Conservation (phyloP, 2,113 vertebrate genomes). For the Channa maculata region DNA sequence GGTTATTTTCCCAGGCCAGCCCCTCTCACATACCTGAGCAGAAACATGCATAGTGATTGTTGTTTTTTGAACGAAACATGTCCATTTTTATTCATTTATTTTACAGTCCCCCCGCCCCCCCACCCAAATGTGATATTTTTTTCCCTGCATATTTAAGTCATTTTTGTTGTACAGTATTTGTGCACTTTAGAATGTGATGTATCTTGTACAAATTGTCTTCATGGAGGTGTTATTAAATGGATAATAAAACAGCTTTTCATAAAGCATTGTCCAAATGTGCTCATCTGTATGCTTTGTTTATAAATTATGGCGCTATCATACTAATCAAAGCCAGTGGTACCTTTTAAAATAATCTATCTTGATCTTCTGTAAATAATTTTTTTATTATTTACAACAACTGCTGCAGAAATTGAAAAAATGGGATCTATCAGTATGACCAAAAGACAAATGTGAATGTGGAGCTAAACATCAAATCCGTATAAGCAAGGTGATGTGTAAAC, state of each 20-base stretch:
- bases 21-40: conserved; percentile 77
- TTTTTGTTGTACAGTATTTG: conserved; percentile 89
- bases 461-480: not conserved
- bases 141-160: conserved; percentile 86
- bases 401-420: not conserved
- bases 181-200: conserved; percentile 95
- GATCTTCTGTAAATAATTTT: not conserved
- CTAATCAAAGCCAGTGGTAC: not conserved
- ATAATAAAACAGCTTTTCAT: conserved; percentile 85
- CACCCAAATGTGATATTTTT: conserved; percentile 59
- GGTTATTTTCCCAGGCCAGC: conserved; percentile 76
- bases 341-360: not conserved
- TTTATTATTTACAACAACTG: not conserved
- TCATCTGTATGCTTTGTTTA: conserved; percentile 46
- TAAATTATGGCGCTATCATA: not conserved
- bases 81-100: conserved; percentile 78
- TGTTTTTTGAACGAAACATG: conserved; percentile 77
- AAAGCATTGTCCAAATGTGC: conserved; percentile 69
- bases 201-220: conserved; percentile 91
- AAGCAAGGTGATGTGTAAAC: not conserved
- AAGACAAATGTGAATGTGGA: not conserved
- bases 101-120: conserved; percentile 72
- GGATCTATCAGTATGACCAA: not conserved
- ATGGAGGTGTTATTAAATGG: conserved; percentile 86
- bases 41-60: conserved; percentile 77